Percentiles rank a stretch among this genome's conserved stretches.
Conservation (phyloP, 2,888 invertebrate species). For the Sturmia bella region DNA sequence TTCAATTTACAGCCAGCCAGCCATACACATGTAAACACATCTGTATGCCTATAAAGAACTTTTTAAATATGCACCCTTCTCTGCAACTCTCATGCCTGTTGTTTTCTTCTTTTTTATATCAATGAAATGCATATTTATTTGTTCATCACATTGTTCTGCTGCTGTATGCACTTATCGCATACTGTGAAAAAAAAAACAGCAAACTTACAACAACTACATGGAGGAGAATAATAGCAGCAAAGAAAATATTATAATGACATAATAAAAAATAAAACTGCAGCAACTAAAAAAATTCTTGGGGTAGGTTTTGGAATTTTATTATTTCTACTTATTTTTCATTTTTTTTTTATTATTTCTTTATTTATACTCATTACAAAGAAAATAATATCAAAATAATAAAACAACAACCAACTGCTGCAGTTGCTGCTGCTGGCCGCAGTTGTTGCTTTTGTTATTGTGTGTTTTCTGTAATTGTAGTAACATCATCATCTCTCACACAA, state of each 20-base stretch:
- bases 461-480: slow-evolving; percentile 61
- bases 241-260: slow-evolving; percentile 49
- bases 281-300: slow-evolving; percentile 68
- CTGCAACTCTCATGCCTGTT: background rate
- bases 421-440: slow-evolving; percentile 22
- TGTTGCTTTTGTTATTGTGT: slow-evolving; percentile 20
- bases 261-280: slow-evolving; percentile 53
- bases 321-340: slow-evolving; percentile 17
- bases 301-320: slow-evolving; percentile 68
- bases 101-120: slow-evolving; percentile 20
- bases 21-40: background rate
- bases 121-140: slow-evolving; percentile 58
- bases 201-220: slow-evolving; percentile 25
- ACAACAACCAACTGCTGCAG: slow-evolving; percentile 46
- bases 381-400: slow-evolving; percentile 40
- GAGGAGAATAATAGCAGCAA: slow-evolving; percentile 38
- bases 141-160: slow-evolving; percentile 32
- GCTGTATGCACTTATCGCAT: slow-evolving; percentile 49
- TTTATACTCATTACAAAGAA: slow-evolving; percentile 52
- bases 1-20: no score
- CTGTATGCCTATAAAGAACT: background rate
- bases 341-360: background rate
- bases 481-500: slow-evolving; percentile 55
- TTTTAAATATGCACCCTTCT: slow-evolving; percentile 10
- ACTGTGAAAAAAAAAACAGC: slow-evolving; percentile 19